A percentile compares a stretch with the other conserved stretches of the same genome.
Evolutionary conservation across 2,888 invertebrate genomes (phyloP).

Genomic region (Sympetrum striolatum): DNA sequence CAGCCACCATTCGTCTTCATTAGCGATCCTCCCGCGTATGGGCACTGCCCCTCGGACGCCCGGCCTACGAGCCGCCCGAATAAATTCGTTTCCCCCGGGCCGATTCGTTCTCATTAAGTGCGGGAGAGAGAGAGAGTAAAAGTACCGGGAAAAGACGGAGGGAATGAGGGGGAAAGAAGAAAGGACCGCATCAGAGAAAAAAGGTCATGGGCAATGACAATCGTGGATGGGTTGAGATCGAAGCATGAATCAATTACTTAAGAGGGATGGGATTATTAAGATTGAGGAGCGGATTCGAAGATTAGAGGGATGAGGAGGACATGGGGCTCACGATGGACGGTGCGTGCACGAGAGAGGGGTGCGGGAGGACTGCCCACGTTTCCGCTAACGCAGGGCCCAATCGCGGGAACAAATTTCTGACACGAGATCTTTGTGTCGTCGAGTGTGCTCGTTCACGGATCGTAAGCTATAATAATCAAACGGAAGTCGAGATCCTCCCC

Average conservation of each 20-base stretch:
- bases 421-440: too few species aligned
- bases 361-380: not conserved
- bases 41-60: not conserved
- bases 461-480: too few species aligned
- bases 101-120: conserved; percentile 24
- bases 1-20: conserved; percentile 26
- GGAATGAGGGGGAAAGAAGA: not conserved
- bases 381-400: too few species aligned
- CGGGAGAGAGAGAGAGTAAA: not conserved
- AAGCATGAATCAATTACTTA: not conserved
- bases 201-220: not conserved
- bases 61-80: not conserved
- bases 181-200: not conserved
- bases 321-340: not conserved
- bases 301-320: not conserved
- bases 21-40: conserved; percentile 5
- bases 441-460: too few species aligned
- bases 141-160: not conserved
- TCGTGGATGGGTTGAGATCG: not conserved
- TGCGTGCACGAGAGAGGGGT: not conserved
- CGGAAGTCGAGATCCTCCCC: too few species aligned
- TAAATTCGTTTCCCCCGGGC: conserved; percentile 22
- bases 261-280: not conserved
- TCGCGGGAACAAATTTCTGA: too few species aligned
- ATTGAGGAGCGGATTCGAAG: not conserved